Percentiles rank a stretch among this genome's conserved stretches.
Conservation (phyloP, 1,140 invertebrate genomes). For the Cyrtorhinus lividipennis region DNA sequence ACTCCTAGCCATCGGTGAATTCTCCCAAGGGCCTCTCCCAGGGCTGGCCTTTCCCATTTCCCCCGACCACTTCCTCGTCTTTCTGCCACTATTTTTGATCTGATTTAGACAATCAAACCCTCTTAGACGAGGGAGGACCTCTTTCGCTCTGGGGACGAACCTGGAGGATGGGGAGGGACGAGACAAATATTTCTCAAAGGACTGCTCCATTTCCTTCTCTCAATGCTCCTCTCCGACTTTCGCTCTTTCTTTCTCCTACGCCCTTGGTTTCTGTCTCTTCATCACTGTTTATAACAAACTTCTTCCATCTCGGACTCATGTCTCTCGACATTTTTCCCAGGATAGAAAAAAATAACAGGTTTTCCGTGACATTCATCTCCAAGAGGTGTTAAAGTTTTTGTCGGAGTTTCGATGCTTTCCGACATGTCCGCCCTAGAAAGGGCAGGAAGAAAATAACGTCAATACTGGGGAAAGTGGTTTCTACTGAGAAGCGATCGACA, state of each 20-base stretch:
- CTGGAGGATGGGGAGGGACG: background rate
- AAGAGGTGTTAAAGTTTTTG: no score
- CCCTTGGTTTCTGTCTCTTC: no score
- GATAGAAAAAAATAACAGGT: background rate
- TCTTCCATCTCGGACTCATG: background rate
- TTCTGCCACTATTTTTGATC: slow-evolving; percentile 15
- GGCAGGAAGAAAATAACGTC: no score
- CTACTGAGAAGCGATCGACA: no score
- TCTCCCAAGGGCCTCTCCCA: slow-evolving; percentile 12
- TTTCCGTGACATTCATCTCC: no score
- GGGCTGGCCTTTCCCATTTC: background rate
- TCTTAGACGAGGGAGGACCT: slow-evolving; percentile 6
- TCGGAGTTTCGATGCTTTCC: no score
- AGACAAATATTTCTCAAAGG: slow-evolving; percentile 8
- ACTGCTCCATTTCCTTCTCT: slow-evolving; percentile 1
- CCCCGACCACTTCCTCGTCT: no score
- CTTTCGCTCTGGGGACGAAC: background rate
- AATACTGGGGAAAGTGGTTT: no score
- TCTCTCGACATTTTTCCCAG: background rate
- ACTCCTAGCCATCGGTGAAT: background rate
- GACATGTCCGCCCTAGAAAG: no score
- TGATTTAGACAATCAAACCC: slow-evolving; percentile 17
- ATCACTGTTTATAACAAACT: slow-evolving; percentile 4
- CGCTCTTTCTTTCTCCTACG: background rate
- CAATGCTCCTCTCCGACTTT: slow-evolving; percentile 1